Conservation (phyloP, 2,797 vertebrate genomes). For the Sebastes cheni region DNA sequence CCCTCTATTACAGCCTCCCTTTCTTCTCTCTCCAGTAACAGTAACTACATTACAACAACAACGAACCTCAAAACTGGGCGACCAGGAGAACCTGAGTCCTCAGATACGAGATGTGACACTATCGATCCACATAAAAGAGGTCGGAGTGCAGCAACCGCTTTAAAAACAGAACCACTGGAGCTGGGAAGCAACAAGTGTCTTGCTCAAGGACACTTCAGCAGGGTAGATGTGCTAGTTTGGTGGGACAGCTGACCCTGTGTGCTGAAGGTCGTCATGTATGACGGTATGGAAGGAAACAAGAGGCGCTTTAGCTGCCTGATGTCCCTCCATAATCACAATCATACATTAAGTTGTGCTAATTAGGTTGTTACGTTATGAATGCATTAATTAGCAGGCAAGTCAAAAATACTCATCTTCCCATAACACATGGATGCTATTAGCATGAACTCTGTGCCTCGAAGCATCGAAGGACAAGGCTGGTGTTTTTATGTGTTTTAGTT, state of each 20-base stretch:
- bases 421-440: not conserved
- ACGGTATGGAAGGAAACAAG: not conserved
- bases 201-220: slow-evolving; percentile 1
- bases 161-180: not conserved
- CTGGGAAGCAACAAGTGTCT: not conserved
- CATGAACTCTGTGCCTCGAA: not conserved
- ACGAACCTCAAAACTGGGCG: not conserved
- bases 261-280: not conserved
- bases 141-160: not conserved
- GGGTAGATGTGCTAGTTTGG: not conserved
- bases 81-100: not conserved
- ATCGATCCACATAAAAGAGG: not conserved
- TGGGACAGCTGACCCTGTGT: slow-evolving; percentile 4
- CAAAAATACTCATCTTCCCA: not conserved
- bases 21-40: slow-evolving; percentile 1
- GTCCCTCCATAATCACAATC: not conserved
- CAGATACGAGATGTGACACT: not conserved
- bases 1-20: not conserved
- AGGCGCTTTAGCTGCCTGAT: not conserved
- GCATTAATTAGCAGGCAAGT: not conserved
- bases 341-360: slow-evolving; percentile 3
- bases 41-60: slow-evolving; percentile 11
- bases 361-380: not conserved
- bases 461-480: not conserved
- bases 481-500: not conserved